A percentile compares a stretch with the other conserved stretches of the same genome.
Conservation (phyloP, 2,888 invertebrate genomes). For the Mythimna ferrago region DNA sequence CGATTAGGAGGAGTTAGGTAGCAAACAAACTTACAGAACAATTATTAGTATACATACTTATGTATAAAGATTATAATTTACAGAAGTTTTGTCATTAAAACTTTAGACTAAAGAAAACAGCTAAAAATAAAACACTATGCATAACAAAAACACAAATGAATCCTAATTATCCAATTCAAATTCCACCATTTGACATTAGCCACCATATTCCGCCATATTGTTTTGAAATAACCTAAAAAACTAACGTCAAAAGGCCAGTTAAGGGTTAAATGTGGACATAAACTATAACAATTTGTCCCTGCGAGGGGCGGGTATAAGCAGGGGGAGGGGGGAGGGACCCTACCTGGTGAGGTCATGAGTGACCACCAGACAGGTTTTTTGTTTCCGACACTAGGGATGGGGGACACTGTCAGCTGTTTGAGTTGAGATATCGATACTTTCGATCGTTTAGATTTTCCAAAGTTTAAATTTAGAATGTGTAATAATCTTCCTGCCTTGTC, state of each 20-base stretch:
- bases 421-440: constrained; percentile 54
- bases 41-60: too few species aligned
- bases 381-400: constrained; percentile 72
- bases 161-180: constrained; percentile 30
- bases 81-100: too few species aligned
- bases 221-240: constrained; percentile 31
- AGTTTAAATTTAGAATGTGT: neutral
- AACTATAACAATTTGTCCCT: constrained; percentile 73
- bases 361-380: constrained; percentile 85
- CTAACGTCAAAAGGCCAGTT: constrained; percentile 50
- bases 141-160: neutral
- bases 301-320: constrained; percentile 30
- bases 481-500: neutral
- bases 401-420: constrained; percentile 70
- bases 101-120: neutral
- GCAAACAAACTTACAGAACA: too few species aligned
- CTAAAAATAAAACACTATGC: neutral
- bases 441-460: too few species aligned
- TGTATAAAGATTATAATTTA: too few species aligned
- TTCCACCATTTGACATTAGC: constrained; percentile 21
- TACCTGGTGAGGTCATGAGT: constrained; percentile 81
- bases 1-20: too few species aligned
- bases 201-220: constrained; percentile 18
- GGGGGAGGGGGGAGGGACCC: constrained; percentile 62
- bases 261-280: constrained; percentile 59